phyloP scores from a whole-genome alignment of 2,888 invertebrate genomes.

The Cremastinae sp. region DNA sequence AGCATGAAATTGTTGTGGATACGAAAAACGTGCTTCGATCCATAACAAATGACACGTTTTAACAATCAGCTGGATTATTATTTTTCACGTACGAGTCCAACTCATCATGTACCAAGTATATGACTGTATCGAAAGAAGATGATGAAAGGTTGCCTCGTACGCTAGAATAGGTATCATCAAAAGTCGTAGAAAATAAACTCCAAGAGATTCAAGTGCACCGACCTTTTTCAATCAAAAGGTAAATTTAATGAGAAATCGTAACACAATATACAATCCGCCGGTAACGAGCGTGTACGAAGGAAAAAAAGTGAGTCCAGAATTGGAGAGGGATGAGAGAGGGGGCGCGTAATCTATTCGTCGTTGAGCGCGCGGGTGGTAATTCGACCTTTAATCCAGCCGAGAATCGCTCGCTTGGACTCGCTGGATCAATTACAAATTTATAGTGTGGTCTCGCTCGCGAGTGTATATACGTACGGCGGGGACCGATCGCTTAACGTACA shows the following conservation, averaged over 20 bases:
- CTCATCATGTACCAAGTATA: too few relatives aligned
- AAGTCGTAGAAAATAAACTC: neutral
- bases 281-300: constrained; percentile 33
- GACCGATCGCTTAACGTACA: constrained; percentile 7
- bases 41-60: too few relatives aligned
- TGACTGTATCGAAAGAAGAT: too few relatives aligned
- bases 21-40: too few relatives aligned
- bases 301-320: too few relatives aligned
- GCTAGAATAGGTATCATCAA: neutral
- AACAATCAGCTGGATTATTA: too few relatives aligned
- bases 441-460: constrained; percentile 33
- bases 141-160: neutral
- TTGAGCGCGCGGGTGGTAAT: constrained; percentile 44
- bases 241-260: constrained; percentile 49
- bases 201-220: constrained; percentile 11
- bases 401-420: constrained; percentile 52
- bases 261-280: constrained; percentile 31
- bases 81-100: too few relatives aligned
- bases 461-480: constrained; percentile 24
- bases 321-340: constrained; percentile 1
- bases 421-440: constrained; percentile 65
- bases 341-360: constrained; percentile 54
- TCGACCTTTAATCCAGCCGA: constrained; percentile 56
- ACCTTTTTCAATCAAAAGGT: constrained; percentile 33
- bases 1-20: too few relatives aligned